Evolutionary conservation across 2,113 vertebrate genomes (phyloP).

Genomic region (Zosterops japonicus): DNA sequence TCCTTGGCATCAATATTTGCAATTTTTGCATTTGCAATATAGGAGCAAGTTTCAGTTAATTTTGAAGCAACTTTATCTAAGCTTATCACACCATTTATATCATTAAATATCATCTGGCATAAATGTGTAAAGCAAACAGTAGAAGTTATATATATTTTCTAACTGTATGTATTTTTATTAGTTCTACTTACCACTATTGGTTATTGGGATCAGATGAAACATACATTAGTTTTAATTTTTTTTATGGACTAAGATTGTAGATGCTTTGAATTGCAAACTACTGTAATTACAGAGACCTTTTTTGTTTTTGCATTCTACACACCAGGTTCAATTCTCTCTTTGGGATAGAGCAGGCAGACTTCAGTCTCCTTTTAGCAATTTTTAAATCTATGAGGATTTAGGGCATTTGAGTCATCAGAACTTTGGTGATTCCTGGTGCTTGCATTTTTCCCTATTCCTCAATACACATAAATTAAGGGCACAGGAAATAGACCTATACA

Average conservation of each 20-base stretch:
- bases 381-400: neutral
- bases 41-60: neutral
- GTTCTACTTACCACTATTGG: neutral
- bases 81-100: neutral
- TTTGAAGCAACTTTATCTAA: neutral
- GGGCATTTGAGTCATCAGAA: neutral
- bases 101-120: neutral
- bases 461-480: neutral
- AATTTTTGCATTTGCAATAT: neutral
- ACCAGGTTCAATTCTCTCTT: neutral
- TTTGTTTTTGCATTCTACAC: neutral
- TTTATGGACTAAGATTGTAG: conserved; percentile 3
- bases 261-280: neutral
- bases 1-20: neutral
- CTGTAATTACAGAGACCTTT: conserved; percentile 12
- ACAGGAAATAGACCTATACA: neutral
- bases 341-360: neutral
- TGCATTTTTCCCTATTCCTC: neutral
- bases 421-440: neutral
- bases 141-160: neutral
- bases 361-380: neutral
- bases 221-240: neutral
- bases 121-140: neutral
- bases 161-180: neutral
- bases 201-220: neutral